Evolutionary conservation across 2,113 vertebrate species (phyloP).

Genomic region (Zonotrichia leucophrys): DNA sequence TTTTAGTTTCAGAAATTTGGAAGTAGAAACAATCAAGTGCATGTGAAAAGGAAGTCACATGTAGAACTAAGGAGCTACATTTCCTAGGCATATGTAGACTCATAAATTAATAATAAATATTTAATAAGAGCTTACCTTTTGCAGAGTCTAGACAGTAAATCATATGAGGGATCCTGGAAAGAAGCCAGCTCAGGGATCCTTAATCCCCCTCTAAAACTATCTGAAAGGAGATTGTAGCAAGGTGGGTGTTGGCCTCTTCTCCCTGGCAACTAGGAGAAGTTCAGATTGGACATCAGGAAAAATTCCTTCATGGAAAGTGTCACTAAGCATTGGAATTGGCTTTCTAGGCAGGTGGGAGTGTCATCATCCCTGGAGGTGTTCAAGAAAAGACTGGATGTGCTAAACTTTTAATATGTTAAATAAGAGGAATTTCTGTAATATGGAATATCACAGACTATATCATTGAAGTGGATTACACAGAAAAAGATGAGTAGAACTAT

Average conservation of each 20-base stretch:
- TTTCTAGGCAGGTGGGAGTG: too few species aligned
- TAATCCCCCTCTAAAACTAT: neutral
- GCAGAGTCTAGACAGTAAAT: neutral
- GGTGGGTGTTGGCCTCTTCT: neutral
- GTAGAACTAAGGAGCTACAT: neutral
- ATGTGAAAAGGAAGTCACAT: neutral
- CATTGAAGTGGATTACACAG: neutral
- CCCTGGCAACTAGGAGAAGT: neutral
- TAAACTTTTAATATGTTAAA: neutral
- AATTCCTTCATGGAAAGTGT: neutral
- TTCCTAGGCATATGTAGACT: neutral
- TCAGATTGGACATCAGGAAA: neutral
- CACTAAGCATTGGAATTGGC: neutral
- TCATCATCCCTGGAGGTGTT: too few species aligned
- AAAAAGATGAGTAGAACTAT: neutral
- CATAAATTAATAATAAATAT: neutral
- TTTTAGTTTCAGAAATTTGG: neutral
- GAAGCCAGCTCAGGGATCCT: accelerated
- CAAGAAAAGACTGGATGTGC: neutral
- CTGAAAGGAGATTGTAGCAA: neutral
- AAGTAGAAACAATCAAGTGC: neutral
- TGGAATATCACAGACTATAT: neutral
- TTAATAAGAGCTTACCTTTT: neutral
- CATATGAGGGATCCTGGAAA: neutral
- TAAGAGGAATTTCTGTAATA: neutral